Percentiles rank a stretch among this genome's conserved stretches.
Conservation (phyloP, 1,140 invertebrate genomes). For the Cecropterus lyciades region DNA sequence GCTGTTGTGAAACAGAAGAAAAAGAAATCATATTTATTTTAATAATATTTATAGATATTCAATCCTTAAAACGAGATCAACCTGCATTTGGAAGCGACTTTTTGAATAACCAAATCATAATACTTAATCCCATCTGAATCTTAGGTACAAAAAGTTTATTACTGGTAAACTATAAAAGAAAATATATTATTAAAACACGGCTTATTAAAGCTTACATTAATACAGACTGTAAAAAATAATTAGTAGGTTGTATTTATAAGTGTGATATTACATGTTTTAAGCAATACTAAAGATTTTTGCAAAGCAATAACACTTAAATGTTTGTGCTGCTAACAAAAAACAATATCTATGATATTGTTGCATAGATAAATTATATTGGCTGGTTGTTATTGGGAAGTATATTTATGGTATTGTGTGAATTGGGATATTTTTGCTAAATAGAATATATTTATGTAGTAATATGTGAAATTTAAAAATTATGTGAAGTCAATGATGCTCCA, state of each 20-base stretch:
- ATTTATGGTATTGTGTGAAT: not conserved
- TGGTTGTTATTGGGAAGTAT: constrained; percentile 1
- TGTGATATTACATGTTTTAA: constrained; percentile 9
- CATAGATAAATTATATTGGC: constrained; percentile 12
- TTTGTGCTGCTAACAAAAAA: not conserved
- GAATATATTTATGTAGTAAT: not conserved
- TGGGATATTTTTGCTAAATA: constrained; percentile 4
- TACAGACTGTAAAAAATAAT: constrained; percentile 9
- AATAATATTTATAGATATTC: not conserved
- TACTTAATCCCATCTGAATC: not conserved
- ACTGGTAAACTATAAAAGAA: not conserved
- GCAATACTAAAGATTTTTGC: constrained; percentile 10
- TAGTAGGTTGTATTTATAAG: constrained; percentile 8
- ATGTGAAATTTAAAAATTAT: not conserved
- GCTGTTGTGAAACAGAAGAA: no score
- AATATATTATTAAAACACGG: not conserved
- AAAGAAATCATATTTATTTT: not conserved
- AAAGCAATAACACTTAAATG: not conserved
- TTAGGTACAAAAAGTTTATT: not conserved
- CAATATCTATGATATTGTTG: constrained; percentile 12
- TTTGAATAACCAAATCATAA: constrained; percentile 8
- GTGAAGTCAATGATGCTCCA: no score
- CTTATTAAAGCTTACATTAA: constrained; percentile 4
- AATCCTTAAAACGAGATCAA: constrained; percentile 1
- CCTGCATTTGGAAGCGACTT: constrained; percentile 5